Conservation (phyloP, 2,797 vertebrate genomes). For the Neostethus bicornis region DNA sequence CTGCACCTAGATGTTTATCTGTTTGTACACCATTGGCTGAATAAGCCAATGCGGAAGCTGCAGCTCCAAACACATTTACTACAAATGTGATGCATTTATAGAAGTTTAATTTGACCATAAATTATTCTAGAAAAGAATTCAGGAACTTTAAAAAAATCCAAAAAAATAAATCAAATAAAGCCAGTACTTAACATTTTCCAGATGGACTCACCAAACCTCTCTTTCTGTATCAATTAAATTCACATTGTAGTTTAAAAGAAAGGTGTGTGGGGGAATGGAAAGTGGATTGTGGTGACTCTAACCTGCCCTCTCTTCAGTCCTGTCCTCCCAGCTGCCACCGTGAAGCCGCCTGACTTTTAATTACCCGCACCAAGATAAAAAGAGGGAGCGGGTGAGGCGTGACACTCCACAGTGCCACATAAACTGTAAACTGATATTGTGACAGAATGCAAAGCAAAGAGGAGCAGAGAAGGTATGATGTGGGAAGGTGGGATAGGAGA, state of each 20-base stretch:
- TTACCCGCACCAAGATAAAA: constrained; percentile 67
- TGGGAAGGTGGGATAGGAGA: constrained; percentile 39
- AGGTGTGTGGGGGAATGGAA: constrained; percentile 4
- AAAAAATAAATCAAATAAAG: no score
- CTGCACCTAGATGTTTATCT: no score
- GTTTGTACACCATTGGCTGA: no score
- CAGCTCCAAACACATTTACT: no score
- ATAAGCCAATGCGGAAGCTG: no score
- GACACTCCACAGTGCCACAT: constrained; percentile 71
- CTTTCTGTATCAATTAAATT: constrained; percentile 11
- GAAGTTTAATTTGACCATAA: constrained; percentile 30
- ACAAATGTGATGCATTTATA: constrained; percentile 16
- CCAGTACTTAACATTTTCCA: no score
- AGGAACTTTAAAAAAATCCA: no score
- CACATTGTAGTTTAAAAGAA: constrained; percentile 7
- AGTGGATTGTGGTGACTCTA: constrained; percentile 42
- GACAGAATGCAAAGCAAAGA: constrained; percentile 59
- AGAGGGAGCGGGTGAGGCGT: constrained; percentile 48
- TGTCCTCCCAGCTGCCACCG: constrained; percentile 64
- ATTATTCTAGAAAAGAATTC: constrained; percentile 27
- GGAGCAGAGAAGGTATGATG: constrained; percentile 47
- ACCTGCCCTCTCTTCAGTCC: constrained; percentile 57
- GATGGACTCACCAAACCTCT: constrained; percentile 9
- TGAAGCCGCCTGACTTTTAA: constrained; percentile 73
- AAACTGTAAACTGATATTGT: constrained; percentile 70